phyloP scores from a whole-genome alignment of 1,140 invertebrate species.

The Scaptodrosophila lebanonensis region DNA sequence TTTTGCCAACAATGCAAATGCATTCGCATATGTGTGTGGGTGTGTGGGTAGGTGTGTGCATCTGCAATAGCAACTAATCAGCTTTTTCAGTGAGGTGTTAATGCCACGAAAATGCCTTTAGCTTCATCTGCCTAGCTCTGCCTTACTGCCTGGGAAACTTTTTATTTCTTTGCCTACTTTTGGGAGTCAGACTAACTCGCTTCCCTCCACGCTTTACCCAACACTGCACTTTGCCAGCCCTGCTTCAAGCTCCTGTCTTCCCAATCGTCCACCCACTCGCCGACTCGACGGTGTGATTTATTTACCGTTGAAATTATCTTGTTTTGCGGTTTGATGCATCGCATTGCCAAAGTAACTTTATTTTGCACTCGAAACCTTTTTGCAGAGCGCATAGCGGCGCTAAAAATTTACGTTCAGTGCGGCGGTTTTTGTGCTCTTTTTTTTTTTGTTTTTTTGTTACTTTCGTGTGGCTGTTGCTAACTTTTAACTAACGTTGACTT shows the following conservation, averaged over 20 bases:
- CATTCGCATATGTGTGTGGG: conserved; percentile 15
- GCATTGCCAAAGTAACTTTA: conserved; percentile 72
- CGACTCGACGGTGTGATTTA: conserved; percentile 51
- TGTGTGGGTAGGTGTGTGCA: conserved; percentile 5
- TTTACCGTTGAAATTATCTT: conserved; percentile 76
- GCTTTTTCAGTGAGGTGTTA: conserved; percentile 59
- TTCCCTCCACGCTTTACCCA: conserved; percentile 9
- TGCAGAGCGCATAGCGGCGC: conserved; percentile 57
- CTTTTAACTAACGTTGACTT: conserved; percentile 69
- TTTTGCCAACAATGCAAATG: conserved; percentile 36
- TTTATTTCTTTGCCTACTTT: conserved; percentile 39
- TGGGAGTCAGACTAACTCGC: conserved; percentile 28
- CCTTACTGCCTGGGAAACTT: background rate
- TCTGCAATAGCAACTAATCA: conserved; percentile 60
- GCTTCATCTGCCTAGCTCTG: conserved; percentile 10
- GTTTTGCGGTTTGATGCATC: conserved; percentile 75
- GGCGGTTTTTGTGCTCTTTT: background rate
- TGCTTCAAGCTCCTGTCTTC: background rate
- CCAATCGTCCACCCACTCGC: no score
- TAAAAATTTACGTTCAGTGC: conserved; percentile 64
- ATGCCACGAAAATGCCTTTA: conserved; percentile 46
- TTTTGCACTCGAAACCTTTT: conserved; percentile 73
- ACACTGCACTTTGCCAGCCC: conserved; percentile 27
- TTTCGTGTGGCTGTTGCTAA: conserved; percentile 37
- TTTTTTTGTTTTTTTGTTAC: conserved; percentile 16